Evolutionary conservation across 2,888 invertebrate genomes (phyloP).

Genomic region (Pachymerium ferrugineum): DNA sequence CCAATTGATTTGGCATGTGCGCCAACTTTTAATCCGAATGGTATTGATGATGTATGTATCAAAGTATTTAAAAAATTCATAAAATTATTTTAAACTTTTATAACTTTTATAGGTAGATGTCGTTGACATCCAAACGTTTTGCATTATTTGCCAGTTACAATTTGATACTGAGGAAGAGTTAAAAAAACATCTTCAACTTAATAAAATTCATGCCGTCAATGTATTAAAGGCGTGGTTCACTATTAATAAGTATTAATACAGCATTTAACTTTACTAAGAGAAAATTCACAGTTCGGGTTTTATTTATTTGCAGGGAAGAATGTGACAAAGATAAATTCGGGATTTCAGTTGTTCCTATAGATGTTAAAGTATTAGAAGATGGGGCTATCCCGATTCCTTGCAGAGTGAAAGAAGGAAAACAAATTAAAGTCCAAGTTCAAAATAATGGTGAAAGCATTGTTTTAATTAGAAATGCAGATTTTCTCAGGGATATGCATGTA

Average conservation of each 20-base stretch:
- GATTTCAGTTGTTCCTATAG: neutral
- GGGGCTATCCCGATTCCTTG: neutral
- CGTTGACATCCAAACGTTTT: neutral
- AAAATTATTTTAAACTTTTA: too few relatives aligned
- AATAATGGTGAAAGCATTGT: neutral
- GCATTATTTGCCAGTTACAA: neutral
- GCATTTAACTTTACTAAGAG: neutral
- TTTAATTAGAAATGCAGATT: neutral
- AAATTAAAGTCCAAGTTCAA: neutral
- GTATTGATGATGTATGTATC: too few relatives aligned
- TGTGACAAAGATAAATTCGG: neutral
- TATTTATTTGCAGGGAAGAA: neutral
- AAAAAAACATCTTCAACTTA: too few relatives aligned
- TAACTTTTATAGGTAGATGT: neutral
- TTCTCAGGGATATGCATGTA: neutral
- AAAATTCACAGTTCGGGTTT: neutral
- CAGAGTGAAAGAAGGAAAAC: neutral
- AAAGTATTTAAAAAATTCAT: too few relatives aligned
- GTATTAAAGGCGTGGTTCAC: neutral
- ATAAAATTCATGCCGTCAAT: neutral
- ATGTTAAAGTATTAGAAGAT: neutral
- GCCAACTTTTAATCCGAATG: too few relatives aligned
- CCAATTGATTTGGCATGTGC: too few relatives aligned
- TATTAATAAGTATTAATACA: neutral
- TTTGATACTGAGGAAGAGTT: neutral